These are phyloP conservation scores for Aporophyla lueneburgensis DNA, from an alignment of 2,888 invertebrate species.

Conservation along the genomic window DNA sequence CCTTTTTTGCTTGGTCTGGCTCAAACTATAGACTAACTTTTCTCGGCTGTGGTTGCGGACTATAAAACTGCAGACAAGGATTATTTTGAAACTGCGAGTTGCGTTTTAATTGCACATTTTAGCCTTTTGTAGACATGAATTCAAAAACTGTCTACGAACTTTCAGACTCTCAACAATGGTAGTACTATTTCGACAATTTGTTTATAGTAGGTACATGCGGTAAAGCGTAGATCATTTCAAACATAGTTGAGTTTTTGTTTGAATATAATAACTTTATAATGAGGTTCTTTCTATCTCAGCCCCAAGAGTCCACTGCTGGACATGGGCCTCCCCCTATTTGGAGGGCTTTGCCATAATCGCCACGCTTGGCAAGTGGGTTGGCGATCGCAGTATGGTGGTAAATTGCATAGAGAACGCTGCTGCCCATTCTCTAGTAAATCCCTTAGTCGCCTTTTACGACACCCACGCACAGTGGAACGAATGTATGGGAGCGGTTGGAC, in stretches of 20 bases:
- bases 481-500: too few relatives aligned
- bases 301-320: too few relatives aligned
- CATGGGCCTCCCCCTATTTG: too few relatives aligned
- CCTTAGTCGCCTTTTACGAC: too few relatives aligned
- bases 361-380: too few relatives aligned
- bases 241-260: not conserved
- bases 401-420: too few relatives aligned
- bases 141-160: constrained; percentile 24
- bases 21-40: constrained; percentile 58
- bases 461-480: too few relatives aligned
- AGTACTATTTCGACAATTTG: constrained; percentile 15
- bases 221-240: not conserved
- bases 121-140: constrained; percentile 4
- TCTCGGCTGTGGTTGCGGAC: constrained; percentile 38
- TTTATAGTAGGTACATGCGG: not conserved
- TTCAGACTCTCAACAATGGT: constrained; percentile 6
- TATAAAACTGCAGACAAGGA: constrained; percentile 50
- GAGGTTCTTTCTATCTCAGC: too few relatives aligned
- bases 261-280: constrained; percentile 9
- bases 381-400: too few relatives aligned
- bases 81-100: constrained; percentile 55
- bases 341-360: too few relatives aligned
- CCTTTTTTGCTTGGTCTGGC: constrained; percentile 51
- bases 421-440: too few relatives aligned
- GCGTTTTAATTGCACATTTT: constrained; percentile 26